Evolutionary conservation across 23 tunicate species (phyloP).

Genomic region (Diplosoma virens): DNA sequence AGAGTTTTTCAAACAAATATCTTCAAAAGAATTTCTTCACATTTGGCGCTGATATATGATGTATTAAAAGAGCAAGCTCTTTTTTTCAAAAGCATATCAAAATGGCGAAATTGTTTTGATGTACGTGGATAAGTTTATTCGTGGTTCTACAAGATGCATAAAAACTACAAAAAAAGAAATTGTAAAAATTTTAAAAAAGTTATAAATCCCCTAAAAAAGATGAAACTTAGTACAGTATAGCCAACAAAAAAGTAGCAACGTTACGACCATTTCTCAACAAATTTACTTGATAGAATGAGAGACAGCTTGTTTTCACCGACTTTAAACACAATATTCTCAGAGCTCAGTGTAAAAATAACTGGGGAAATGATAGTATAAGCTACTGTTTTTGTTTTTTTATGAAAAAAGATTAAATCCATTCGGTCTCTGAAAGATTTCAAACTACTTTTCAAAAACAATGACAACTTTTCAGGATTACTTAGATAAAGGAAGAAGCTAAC

Average conservation of each 20-base stretch:
- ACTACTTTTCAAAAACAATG: too few relatives aligned
- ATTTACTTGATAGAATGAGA: not conserved
- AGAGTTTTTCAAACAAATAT: not conserved
- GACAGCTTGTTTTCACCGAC: not conserved
- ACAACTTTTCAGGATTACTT: too few relatives aligned
- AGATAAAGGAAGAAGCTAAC: too few relatives aligned
- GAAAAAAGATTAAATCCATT: too few relatives aligned
- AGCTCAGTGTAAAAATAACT: not conserved
- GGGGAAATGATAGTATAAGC: not conserved
- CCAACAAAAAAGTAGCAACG: not conserved
- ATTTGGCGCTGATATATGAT: not conserved
- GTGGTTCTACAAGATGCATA: not conserved
- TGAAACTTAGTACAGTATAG: not conserved
- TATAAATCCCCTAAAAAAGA: not conserved
- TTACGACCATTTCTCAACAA: not conserved
- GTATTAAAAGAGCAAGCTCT: too few relatives aligned
- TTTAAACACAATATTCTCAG: not conserved
- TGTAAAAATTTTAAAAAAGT: not conserved
- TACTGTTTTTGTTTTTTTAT: not conserved
- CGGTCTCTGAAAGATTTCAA: too few relatives aligned
- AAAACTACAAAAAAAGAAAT: not conserved
- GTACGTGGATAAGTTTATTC: not conserved
- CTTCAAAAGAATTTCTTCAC: not conserved
- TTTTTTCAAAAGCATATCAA: not conserved
- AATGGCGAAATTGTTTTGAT: not conserved